Conservation (phyloP, 2,113 vertebrate species). For the Dascyllus trimaculatus region DNA sequence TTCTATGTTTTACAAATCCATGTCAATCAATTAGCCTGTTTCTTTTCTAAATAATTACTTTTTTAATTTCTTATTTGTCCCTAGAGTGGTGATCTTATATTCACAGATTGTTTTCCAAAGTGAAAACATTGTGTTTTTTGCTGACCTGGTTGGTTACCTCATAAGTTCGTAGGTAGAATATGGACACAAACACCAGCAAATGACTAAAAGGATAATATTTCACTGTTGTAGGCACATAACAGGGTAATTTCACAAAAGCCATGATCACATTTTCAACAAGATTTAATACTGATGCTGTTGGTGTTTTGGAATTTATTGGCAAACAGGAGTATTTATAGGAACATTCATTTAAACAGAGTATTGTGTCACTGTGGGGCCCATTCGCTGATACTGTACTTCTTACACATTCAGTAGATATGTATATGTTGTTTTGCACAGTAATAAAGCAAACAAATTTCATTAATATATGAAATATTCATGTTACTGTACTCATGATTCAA, state of each 20-base stretch:
- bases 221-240: conserved; percentile 64
- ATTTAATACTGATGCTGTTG: conserved; percentile 7
- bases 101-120: conserved; percentile 28
- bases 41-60: conserved; percentile 47
- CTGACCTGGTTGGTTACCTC: conserved; percentile 56
- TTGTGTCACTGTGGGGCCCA: conserved; percentile 59
- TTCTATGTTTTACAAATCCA: conserved; percentile 65
- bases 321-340: conserved; percentile 60
- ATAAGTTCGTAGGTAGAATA: conserved; percentile 21
- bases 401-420: conserved; percentile 79
- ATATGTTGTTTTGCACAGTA: conserved; percentile 82
- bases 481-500: conserved; percentile 76
- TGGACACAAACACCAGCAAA: conserved; percentile 61
- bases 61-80: conserved; percentile 29
- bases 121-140: conserved; percentile 35
- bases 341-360: conserved; percentile 29
- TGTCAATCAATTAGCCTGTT: conserved; percentile 70
- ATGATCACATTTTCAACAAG: conserved; percentile 27
- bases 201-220: conserved; percentile 33
- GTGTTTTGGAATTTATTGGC: conserved; percentile 18
- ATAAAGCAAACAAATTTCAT: conserved; percentile 79
- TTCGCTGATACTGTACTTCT: conserved; percentile 75
- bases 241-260: conserved; percentile 23
- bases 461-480: conserved; percentile 82
- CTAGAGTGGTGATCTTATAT: conserved; percentile 43